Evolutionary conservation across 2,888 invertebrate species (phyloP).

Genomic region (Hofmannophila pseudospretella): DNA sequence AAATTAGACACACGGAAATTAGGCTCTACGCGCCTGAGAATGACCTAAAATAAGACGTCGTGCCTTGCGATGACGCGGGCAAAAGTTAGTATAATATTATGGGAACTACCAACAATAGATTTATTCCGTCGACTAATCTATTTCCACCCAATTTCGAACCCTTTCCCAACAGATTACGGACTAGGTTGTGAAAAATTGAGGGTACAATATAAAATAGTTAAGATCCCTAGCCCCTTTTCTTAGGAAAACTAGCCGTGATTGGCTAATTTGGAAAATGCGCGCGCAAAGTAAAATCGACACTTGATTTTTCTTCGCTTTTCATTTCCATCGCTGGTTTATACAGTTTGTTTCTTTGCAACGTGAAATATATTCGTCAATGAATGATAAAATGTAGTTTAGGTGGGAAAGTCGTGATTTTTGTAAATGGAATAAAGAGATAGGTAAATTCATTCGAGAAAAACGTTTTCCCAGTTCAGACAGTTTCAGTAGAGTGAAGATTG

Average conservation of each 20-base stretch:
- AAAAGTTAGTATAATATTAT: no score
- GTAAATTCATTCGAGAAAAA: slow-evolving; percentile 11
- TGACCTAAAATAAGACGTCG: no score
- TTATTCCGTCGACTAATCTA: neutral
- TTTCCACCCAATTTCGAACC: neutral
- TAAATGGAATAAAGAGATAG: no score
- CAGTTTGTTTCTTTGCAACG: neutral
- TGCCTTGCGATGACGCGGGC: no score
- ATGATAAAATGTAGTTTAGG: neutral
- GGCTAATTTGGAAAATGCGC: slow-evolving; percentile 40
- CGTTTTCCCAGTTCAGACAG: slow-evolving; percentile 19
- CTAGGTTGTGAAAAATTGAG: no score
- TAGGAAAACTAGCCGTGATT: slow-evolving; percentile 33
- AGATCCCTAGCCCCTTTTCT: slow-evolving; percentile 36
- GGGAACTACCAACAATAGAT: neutral
- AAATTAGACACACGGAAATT: no score
- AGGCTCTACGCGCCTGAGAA: no score
- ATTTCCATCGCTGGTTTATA: slow-evolving; percentile 17
- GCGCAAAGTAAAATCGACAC: slow-evolving; percentile 26
- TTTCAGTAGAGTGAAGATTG: slow-evolving; percentile 14
- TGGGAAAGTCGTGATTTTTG: neutral
- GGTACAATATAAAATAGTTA: slow-evolving; percentile 5
- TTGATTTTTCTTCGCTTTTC: neutral
- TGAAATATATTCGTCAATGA: neutral
- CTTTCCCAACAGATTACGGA: neutral